Base-by-base conservation (phyloP, 92 coral and sea anemone species). In the Desmophyllum pertusum region DNA sequence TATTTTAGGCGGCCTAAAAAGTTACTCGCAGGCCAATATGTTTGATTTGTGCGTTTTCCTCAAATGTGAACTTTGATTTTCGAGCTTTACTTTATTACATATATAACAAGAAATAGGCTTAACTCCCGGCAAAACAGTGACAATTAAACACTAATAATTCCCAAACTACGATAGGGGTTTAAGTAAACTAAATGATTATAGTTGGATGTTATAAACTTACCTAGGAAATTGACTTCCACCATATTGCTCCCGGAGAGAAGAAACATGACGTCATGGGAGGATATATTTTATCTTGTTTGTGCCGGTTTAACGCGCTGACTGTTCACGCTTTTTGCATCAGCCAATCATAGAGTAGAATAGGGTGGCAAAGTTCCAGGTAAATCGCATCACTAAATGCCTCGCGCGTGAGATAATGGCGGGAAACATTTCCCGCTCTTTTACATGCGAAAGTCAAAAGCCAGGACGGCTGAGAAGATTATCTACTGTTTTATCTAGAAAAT, bases 191-290 rank as follows among this genome's bases (percentile, higher is more conserved):
- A 37, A 48, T 36, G 19, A 71, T 40, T 27, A 38, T 61, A 40
- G 25, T 82, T 30, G 31, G 76, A 80, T 80, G 27, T 72, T 27
- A 11, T 57, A 82, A 71, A 82, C 86, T 82, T 82, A 82, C 86
- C 86, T 21, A 59, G 70, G 59, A 71, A 70, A 53, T 55, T 41
- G 37, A 35, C 79, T 70, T 82, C 86, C 86, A 82, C 86, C 86
- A 82, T 82, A 42, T 82, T 82, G 86, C 40, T 39, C 46, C 52
- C 79, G 70, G 70, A 53, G 79, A 27, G 70, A 40, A 40, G 65
- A 70, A 86, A 68, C 86, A 86, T 90, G 93, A 90, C 93, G 93
- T 90, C 93, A 90, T 86, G 76, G 57, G 80, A 72, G 57, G 80
- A 72, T 62, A 42, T n/a, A 41, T 75, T 84, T 85, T 89, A 82